These are phyloP conservation scores for Diglossa brunneiventris DNA, from an alignment of 2,113 vertebrate species.

Conservation along the genomic window DNA sequence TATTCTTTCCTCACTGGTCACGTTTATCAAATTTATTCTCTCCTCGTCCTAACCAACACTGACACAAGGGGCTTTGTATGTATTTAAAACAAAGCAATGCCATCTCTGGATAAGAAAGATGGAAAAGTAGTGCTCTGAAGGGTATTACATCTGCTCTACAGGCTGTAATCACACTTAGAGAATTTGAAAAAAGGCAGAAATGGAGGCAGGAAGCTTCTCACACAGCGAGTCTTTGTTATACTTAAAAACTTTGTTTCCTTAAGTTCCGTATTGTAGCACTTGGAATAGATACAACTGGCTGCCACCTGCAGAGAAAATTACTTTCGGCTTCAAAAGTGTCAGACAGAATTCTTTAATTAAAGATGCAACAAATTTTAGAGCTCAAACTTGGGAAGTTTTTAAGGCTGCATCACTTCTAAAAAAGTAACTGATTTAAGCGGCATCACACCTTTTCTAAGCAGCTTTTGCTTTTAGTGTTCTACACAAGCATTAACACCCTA, in stretches of 20 bases:
- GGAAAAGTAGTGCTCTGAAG: not conserved
- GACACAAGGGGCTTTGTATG: not conserved
- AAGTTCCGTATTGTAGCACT: not conserved
- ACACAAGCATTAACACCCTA: not conserved
- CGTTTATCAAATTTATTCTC: not conserved
- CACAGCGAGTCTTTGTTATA: not conserved
- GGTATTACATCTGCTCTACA: not conserved
- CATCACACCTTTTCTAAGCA: not conserved
- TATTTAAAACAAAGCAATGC: not conserved
- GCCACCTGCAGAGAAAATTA: not conserved
- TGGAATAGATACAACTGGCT: slow-evolving; percentile 9
- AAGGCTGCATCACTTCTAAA: not conserved
- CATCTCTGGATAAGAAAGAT: not conserved
- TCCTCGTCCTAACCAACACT: not conserved
- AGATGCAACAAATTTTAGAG: not conserved
- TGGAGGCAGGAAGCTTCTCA: not conserved
- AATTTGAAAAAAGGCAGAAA: not conserved
- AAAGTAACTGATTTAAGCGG: not conserved
- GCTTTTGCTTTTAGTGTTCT: not conserved
- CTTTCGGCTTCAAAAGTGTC: not conserved
- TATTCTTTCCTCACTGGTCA: not conserved
- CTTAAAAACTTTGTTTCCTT: not conserved
- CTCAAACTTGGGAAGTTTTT: not conserved
- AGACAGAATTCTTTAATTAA: not conserved
- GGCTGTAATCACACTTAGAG: not conserved